Conservation (phyloP, 23 tunicate species). For the Oikopleura dioica region DNA sequence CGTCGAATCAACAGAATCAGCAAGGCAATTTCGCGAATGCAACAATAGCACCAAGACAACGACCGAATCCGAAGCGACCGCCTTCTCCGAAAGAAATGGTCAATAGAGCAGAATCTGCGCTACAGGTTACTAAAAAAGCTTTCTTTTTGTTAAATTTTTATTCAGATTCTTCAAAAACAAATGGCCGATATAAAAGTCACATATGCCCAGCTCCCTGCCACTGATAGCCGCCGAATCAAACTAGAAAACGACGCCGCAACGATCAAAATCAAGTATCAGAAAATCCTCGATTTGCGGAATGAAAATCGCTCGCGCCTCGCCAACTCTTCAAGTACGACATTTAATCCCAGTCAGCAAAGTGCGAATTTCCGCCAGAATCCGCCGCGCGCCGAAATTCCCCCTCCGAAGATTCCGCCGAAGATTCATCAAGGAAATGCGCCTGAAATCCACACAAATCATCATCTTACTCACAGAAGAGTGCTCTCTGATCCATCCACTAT, state of each 20-base stretch:
- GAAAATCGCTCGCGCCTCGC: background rate
- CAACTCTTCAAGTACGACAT: too few relatives aligned
- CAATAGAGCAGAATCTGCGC: background rate
- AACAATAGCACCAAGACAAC: background rate
- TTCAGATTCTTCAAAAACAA: slow-evolving; percentile 6
- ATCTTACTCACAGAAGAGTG: background rate
- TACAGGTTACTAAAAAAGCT: too few relatives aligned
- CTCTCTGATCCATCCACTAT: slow-evolving; percentile 1
- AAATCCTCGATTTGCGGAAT: slow-evolving; percentile 3
- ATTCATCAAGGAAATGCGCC: background rate
- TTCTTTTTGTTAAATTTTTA: too few relatives aligned
- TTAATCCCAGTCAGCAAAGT: too few relatives aligned
- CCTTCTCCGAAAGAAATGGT: background rate
- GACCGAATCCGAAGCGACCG: background rate
- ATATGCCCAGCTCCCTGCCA: too few relatives aligned
- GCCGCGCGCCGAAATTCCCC: background rate
- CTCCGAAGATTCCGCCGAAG: background rate
- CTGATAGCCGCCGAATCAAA: background rate
- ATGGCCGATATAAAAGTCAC: background rate
- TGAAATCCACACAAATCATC: background rate
- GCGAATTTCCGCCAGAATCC: background rate
- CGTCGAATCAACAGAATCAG: background rate
- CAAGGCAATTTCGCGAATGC: background rate
- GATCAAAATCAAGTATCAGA: slow-evolving; percentile 12
- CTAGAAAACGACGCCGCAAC: background rate